Evolutionary conservation across 2,888 invertebrate species (phyloP), one percentile per base, ranked within the genome.

Genomic region (Hemithea aestivaria): DNA sequence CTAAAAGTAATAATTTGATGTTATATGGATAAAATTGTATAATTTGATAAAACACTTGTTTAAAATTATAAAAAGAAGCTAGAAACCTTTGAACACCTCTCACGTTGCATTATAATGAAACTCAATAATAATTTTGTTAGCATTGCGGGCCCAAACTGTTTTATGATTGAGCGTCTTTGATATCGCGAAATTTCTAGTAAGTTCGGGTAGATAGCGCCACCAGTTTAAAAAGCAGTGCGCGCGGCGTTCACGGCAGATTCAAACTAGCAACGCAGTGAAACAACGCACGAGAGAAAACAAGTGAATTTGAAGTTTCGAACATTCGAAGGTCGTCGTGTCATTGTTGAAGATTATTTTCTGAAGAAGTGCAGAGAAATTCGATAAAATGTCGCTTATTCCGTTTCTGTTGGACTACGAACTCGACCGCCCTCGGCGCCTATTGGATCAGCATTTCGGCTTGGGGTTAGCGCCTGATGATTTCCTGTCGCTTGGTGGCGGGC

Each of bases 361-460:
- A 33, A 25, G 6, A 31, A 2, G 5, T 16, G 2, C 5, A 20
- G 25, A n/a, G n/a, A n/a, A n/a, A n/a, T n/a, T n/a, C n/a, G n/a
- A n/a, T 27, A 71, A 58, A 52, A 89, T 89, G 89, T 87, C 89
- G 46, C 55, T 89, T 44, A 64, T 89, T 7, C 89, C 89, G 8
- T 79, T 84, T 45, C 39, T 88, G 30, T 59, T 80, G 23, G 84
- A 70, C 48, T 71, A 73, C 57, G 77, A 79, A 27, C 4, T 80
- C 2, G 73, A 74, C 31, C 77, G 80, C 10, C 81, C 88, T 1
- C 81, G 85, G 9, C 79, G 87, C 7, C 52, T 89, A 3, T 12
- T 87, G 40, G 89, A 89, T 58, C 89, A 89, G 60, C 85, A 89
- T 44, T 89, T 89, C 56, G 89, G 89, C 8, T 54, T 88, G 54